phyloP scores from a whole-genome alignment of 2,113 vertebrate genomes.

The Pygoscelis adeliae region DNA sequence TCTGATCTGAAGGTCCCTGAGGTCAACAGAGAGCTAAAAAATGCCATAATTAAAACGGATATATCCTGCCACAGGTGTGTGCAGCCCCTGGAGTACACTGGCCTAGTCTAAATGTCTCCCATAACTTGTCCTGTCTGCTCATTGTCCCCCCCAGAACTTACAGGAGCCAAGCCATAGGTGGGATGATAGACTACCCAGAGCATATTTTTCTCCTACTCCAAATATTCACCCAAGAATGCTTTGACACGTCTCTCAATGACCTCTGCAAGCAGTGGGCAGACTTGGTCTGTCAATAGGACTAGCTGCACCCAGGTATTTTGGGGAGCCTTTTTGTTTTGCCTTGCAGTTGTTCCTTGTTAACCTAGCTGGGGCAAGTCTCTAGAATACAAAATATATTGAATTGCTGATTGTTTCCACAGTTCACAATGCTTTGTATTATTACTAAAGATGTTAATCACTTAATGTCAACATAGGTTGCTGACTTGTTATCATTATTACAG shows the following conservation, averaged over 20 bases:
- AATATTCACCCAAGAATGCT: not conserved
- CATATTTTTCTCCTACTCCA: not conserved
- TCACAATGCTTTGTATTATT: not conserved
- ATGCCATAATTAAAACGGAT: not conserved
- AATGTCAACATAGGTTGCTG: not conserved
- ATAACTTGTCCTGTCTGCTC: not conserved
- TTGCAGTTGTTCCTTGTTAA: not conserved
- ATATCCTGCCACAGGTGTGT: no score
- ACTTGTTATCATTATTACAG: not conserved
- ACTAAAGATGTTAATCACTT: not conserved
- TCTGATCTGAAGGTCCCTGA: not conserved
- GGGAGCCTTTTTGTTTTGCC: not conserved
- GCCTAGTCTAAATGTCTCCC: not conserved
- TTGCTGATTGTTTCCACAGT: not conserved
- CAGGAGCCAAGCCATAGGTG: not conserved
- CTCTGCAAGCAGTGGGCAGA: not conserved
- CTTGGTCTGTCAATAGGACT: accelerated
- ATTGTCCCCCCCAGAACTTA: not conserved
- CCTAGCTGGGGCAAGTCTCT: not conserved
- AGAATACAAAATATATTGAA: not conserved
- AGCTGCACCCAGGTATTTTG: not conserved
- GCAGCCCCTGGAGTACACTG: not conserved
- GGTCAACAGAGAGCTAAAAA: not conserved
- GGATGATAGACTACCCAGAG: not conserved
- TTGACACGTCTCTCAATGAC: accelerated